A percentile compares a stretch with the other conserved stretches of the same genome.
Evolutionary conservation across 2,888 invertebrate genomes (phyloP).

Genomic region (Mythimna lalbum): DNA sequence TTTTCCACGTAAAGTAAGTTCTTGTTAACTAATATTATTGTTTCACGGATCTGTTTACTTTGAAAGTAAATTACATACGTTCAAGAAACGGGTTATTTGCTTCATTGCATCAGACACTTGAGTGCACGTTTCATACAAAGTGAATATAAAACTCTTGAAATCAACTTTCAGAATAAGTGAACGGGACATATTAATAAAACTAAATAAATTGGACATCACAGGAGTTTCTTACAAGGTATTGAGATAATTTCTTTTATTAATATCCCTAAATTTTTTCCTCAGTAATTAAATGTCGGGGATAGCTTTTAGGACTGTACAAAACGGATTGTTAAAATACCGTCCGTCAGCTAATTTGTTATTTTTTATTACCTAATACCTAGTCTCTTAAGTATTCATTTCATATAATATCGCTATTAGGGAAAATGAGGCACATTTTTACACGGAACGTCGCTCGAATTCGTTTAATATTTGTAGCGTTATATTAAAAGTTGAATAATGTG

Average conservation of each 20-base stretch:
- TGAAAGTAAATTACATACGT: slow-evolving; percentile 14
- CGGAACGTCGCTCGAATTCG: slow-evolving; percentile 37
- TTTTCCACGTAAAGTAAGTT: slow-evolving; percentile 21
- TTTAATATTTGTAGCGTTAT: slow-evolving; percentile 39
- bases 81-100: slow-evolving; percentile 16
- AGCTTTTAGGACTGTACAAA: slow-evolving; percentile 20
- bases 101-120: slow-evolving; percentile 10
- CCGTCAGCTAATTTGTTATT: slow-evolving; percentile 39
- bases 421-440: slow-evolving; percentile 52
- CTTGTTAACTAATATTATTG: slow-evolving; percentile 4
- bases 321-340: slow-evolving; percentile 41
- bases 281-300: slow-evolving; percentile 26
- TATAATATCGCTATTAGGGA: slow-evolving; percentile 54
- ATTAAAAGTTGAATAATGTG: slow-evolving; percentile 49
- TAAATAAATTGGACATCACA: slow-evolving; percentile 43
- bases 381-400: slow-evolving; percentile 41
- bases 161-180: slow-evolving; percentile 69
- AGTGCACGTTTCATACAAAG: slow-evolving; percentile 25
- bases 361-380: slow-evolving; percentile 46
- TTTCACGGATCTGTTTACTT: slow-evolving; percentile 6
- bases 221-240: slow-evolving; percentile 58
- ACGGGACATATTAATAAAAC: slow-evolving; percentile 53
- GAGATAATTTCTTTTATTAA: slow-evolving; percentile 30
- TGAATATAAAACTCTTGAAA: slow-evolving; percentile 59
- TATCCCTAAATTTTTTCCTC: slow-evolving; percentile 12